Evolutionary conservation across 1,140 invertebrate genomes (phyloP).

Genomic region (Sitophilus oryzae): DNA sequence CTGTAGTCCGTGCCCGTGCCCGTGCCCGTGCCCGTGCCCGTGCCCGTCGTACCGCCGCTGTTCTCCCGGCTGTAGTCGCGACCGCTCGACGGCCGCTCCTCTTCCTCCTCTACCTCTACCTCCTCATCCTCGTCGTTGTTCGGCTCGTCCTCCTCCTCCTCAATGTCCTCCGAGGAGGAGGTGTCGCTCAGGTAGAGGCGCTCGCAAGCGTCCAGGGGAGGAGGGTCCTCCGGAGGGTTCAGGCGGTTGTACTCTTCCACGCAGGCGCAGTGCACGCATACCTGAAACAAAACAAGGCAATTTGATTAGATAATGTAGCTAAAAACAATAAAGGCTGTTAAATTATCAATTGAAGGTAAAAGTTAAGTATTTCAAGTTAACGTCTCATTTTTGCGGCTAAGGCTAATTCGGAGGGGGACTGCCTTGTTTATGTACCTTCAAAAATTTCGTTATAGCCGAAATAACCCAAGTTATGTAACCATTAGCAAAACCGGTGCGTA

Average conservation of each 20-base stretch:
- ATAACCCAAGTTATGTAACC: no score
- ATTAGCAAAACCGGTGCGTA: no score
- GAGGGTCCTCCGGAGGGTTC: conserved; percentile 47
- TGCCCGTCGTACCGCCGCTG: neutral
- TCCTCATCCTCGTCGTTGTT: no score
- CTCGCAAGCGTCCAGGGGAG: conserved; percentile 44
- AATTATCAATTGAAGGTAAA: no score
- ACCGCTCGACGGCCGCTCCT: conserved; percentile 3
- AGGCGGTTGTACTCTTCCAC: conserved; percentile 55
- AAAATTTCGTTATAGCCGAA: no score
- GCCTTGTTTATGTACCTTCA: no score
- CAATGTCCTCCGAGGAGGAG: conserved; percentile 42
- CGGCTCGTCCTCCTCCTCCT: conserved; percentile 43
- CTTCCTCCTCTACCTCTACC: conserved; percentile 47
- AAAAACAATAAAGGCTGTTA: neutral
- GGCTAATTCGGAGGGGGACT: no score
- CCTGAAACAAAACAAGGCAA: conserved; percentile 9
- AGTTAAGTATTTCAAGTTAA: no score
- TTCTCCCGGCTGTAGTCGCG: conserved; percentile 22
- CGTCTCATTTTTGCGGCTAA: no score
- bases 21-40: no score
- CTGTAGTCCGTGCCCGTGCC: conserved; percentile 10
- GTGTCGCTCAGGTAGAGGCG: conserved; percentile 51
- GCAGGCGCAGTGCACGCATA: conserved; percentile 59
- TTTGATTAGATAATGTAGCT: conserved; percentile 1